Conservation (phyloP, 1,140 invertebrate species). For the Drosophila quadrilineata region DNA sequence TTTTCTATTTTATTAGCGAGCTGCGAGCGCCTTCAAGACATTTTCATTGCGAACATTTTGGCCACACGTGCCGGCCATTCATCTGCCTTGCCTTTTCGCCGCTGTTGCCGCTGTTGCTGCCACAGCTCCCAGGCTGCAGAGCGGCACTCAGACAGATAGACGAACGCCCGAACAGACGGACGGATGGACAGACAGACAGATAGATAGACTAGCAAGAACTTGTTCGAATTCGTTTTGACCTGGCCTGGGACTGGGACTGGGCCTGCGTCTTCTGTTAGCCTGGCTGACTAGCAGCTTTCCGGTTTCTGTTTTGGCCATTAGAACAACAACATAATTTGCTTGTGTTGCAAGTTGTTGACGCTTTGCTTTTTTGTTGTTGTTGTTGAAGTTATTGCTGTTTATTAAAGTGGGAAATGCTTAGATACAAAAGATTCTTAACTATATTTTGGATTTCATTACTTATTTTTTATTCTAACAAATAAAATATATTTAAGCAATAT, state of each 20-base stretch:
- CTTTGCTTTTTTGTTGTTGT: constrained; percentile 12
- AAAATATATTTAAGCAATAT: too few relatives aligned
- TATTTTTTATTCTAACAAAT: too few relatives aligned
- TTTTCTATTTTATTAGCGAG: constrained; percentile 67
- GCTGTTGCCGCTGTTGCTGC: too few relatives aligned
- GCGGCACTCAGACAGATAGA: not conserved
- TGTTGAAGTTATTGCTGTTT: not conserved
- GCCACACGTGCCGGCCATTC: constrained; percentile 75
- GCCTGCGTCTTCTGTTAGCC: not conserved
- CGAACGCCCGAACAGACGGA: constrained; percentile 5
- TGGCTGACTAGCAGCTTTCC: constrained; percentile 21
- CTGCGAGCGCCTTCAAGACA: constrained; percentile 41
- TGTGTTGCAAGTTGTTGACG: constrained; percentile 26
- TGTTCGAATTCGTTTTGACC: constrained; percentile 38
- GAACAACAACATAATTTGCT: constrained; percentile 68
- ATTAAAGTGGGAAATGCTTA: too few relatives aligned
- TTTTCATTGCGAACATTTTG: constrained; percentile 65
- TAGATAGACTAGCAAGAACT: constrained; percentile 18
- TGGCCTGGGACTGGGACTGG: too few relatives aligned
- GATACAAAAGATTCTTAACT: too few relatives aligned
- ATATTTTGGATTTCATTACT: too few relatives aligned
- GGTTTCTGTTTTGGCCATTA: constrained; percentile 34
- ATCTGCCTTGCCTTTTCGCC: too few relatives aligned
- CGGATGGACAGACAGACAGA: not conserved
- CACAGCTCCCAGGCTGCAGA: constrained; percentile 9